These are phyloP conservation scores for Perdita meconis DNA, from an alignment of 2,888 invertebrate genomes.

Conservation along the genomic window DNA sequence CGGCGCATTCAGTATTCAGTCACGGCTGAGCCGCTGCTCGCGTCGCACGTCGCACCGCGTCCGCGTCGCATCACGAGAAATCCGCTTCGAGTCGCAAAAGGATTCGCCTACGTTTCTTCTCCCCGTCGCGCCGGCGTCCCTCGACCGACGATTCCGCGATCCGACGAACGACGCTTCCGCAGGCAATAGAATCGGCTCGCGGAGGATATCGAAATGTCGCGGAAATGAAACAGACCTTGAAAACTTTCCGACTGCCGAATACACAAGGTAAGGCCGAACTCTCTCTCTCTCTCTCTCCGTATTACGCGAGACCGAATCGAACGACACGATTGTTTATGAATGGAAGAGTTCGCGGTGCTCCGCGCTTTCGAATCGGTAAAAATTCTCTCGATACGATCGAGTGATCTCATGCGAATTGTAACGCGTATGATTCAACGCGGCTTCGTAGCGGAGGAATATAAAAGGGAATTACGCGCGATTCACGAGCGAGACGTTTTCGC, in stretches of 20 bases:
- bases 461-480: slow-evolving; percentile 29
- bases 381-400: no score
- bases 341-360: slow-evolving; percentile 5
- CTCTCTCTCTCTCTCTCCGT: background rate
- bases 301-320: background rate
- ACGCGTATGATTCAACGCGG: no score
- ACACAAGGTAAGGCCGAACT: slow-evolving; percentile 78
- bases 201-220: slow-evolving; percentile 58
- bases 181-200: slow-evolving; percentile 16
- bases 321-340: background rate
- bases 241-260: slow-evolving; percentile 80
- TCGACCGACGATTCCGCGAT: background rate
- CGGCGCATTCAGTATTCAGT: slow-evolving; percentile 80
- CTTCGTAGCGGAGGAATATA: background rate
- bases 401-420: no score
- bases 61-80: background rate
- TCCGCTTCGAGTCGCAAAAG: no score
- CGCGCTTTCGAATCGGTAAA: no score
- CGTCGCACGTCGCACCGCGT: slow-evolving; percentile 27
- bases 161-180: background rate
- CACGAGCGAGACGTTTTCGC: slow-evolving; percentile 46
- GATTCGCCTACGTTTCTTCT: no score
- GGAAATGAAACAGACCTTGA: slow-evolving; percentile 80
- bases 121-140: no score
- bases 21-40: slow-evolving; percentile 81